A percentile compares a stretch with the other conserved stretches of the same genome.
phyloP scores from a whole-genome alignment of 2,888 invertebrate genomes.

The Dyspetes luteomarginatus region DNA sequence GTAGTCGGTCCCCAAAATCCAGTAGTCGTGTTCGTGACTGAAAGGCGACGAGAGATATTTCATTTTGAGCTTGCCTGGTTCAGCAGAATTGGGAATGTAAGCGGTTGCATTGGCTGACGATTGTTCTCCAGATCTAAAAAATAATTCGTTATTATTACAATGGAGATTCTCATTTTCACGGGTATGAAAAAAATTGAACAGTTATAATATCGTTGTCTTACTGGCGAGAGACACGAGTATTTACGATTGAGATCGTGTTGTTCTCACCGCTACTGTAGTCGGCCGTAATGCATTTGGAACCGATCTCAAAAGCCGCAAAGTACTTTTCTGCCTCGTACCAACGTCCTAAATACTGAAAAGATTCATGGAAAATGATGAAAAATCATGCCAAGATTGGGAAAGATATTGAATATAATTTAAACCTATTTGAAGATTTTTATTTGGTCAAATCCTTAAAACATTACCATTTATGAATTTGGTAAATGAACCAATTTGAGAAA shows the following conservation, averaged over 20 bases:
- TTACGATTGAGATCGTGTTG: slow-evolving; percentile 82
- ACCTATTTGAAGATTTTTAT: neutral
- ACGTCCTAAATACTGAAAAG: slow-evolving; percentile 88
- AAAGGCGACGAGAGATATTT: slow-evolving; percentile 87
- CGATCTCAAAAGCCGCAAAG: slow-evolving; percentile 90
- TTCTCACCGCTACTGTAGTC: slow-evolving; percentile 85
- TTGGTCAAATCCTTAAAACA: neutral
- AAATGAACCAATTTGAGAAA: no score
- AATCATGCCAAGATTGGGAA: neutral
- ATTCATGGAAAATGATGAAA: no score
- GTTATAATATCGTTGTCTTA: slow-evolving; percentile 75
- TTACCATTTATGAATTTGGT: neutral
- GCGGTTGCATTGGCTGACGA: slow-evolving; percentile 86
- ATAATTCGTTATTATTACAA: neutral
- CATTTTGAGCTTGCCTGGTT: slow-evolving; percentile 86
- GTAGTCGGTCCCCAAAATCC: slow-evolving; percentile 88
- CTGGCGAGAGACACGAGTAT: slow-evolving; percentile 83
- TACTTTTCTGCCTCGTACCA: slow-evolving; percentile 92
- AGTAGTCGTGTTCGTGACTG: slow-evolving; percentile 85
- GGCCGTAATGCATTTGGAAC: slow-evolving; percentile 90
- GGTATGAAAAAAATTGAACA: neutral
- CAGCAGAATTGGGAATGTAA: slow-evolving; percentile 84
- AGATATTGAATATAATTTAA: neutral
- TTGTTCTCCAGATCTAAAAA: slow-evolving; percentile 85
- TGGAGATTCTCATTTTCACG: neutral